These are phyloP conservation scores for Brachionus paranguensis DNA, from an alignment of 1,140 invertebrate species.

Conservation along the genomic window DNA sequence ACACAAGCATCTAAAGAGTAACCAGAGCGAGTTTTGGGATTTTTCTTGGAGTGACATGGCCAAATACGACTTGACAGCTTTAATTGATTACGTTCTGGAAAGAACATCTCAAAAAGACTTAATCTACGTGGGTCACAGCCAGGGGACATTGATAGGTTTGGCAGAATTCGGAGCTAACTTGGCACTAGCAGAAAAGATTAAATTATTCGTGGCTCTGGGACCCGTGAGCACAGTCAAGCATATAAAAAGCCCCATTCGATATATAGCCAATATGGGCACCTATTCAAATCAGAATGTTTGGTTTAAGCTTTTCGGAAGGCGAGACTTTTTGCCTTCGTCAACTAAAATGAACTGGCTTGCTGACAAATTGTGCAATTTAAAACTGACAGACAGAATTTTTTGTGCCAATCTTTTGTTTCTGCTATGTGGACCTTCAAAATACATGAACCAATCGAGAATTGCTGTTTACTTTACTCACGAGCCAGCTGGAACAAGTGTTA, in stretches of 20 bases:
- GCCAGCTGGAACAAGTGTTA: constrained; percentile 73
- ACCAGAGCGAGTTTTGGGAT: constrained; percentile 65
- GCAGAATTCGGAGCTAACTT: constrained; percentile 47
- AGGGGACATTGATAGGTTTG: constrained; percentile 61
- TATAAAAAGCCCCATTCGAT: constrained; percentile 62
- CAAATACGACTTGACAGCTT: constrained; percentile 64
- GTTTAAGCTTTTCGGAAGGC: constrained; percentile 45
- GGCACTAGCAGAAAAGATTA: constrained; percentile 44
- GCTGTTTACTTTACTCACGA: constrained; percentile 69
- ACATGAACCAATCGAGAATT: constrained; percentile 45
- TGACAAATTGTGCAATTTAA: constrained; percentile 41
- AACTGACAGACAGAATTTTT: constrained; percentile 27
- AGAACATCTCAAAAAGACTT: constrained; percentile 58
- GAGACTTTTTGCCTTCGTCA: constrained; percentile 45
- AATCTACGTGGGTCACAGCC: constrained; percentile 67
- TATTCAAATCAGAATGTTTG: constrained; percentile 41
- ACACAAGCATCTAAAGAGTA: constrained; percentile 56
- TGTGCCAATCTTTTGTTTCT: constrained; percentile 48
- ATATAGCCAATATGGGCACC: constrained; percentile 42
- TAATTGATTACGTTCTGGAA: constrained; percentile 63
- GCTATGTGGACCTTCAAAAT: constrained; percentile 44
- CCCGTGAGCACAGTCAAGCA: constrained; percentile 68
- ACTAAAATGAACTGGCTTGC: constrained; percentile 43
- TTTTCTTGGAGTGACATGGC: constrained; percentile 72
- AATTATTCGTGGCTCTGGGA: constrained; percentile 62